A percentile compares a stretch with the other conserved stretches of the same genome.
Evolutionary conservation across 2,113 vertebrate species (phyloP).

Genomic region (Numida meleagris): DNA sequence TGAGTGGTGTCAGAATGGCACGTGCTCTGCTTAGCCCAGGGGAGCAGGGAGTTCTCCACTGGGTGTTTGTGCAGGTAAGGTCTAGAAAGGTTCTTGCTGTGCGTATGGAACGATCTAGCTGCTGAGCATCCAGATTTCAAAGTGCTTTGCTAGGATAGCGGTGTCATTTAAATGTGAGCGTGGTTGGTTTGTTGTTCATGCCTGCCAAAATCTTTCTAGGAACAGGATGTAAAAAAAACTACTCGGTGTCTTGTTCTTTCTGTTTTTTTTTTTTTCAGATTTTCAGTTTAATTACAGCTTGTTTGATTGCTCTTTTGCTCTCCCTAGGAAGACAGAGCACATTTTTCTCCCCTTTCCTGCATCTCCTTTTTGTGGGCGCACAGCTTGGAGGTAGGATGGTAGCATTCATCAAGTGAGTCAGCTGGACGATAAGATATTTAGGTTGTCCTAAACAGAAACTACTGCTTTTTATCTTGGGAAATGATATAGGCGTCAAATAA

Average conservation of each 20-base stretch:
- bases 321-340: background rate
- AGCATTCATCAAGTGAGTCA: background rate
- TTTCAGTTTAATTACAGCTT: background rate
- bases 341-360: background rate
- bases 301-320: constrained; percentile 46
- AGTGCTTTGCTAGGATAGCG: background rate
- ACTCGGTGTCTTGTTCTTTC: constrained; percentile 25
- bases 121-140: background rate
- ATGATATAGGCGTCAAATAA: background rate
- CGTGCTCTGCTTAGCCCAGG: background rate
- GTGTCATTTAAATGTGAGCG: background rate
- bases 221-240: constrained; percentile 44
- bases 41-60: background rate
- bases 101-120: background rate
- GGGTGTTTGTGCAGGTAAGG: background rate
- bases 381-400: background rate
- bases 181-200: constrained; percentile 29
- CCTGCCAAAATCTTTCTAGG: constrained; percentile 63
- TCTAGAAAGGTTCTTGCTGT: accelerated
- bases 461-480: background rate
- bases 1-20: background rate
- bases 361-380: background rate
- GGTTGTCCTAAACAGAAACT: background rate
- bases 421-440: background rate
- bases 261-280: too few relatives aligned